These are phyloP conservation scores for Epistrophe grossulariae DNA, from an alignment of 2,888 invertebrate species.

Conservation along the genomic window DNA sequence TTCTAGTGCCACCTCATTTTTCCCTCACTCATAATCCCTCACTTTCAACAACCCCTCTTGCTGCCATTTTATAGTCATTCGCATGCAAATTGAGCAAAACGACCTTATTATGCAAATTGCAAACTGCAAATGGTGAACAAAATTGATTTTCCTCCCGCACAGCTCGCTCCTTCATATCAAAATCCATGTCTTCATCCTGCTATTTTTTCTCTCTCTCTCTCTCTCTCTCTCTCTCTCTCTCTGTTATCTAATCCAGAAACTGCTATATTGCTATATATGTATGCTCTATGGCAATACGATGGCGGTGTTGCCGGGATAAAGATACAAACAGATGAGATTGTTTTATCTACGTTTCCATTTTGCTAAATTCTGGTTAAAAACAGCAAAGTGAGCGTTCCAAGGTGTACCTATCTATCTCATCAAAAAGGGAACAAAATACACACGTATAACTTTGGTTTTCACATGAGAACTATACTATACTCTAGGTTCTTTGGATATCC, in stretches of 20 bases:
- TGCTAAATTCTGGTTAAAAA: constrained; percentile 16
- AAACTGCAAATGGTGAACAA: constrained; percentile 84
- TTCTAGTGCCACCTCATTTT: background rate
- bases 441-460: background rate
- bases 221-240: too few relatives aligned
- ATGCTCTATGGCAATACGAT: background rate
- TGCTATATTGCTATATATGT: background rate
- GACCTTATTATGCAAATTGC: constrained; percentile 84
- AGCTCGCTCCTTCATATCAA: constrained; percentile 12
- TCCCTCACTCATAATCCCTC: background rate
- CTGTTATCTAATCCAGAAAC: constrained; percentile 36
- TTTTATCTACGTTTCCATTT: constrained; percentile 64
- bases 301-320: constrained; percentile 27
- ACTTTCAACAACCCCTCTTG: background rate
- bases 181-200: constrained; percentile 33
- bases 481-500: background rate
- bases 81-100: constrained; percentile 84
- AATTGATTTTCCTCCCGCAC: constrained; percentile 82
- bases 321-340: constrained; percentile 65
- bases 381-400: constrained; percentile 25
- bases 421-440: constrained; percentile 45
- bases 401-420: constrained; percentile 21
- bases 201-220: constrained; percentile 48
- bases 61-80: constrained; percentile 78
- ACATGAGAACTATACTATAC: background rate